Evolutionary conservation across 2,113 vertebrate species (phyloP).

Genomic region (Chaetodon auriga): DNA sequence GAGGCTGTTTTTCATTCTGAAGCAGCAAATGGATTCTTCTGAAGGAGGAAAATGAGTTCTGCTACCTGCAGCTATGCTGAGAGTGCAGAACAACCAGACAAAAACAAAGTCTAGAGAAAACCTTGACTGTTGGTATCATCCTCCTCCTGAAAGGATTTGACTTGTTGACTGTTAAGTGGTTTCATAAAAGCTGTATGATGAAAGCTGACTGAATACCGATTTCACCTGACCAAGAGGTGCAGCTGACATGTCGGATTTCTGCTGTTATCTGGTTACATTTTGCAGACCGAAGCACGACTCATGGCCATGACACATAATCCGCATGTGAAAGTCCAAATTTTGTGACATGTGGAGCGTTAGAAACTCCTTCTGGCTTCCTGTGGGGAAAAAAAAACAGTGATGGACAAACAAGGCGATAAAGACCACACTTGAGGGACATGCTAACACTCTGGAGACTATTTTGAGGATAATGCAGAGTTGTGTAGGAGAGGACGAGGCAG

Average conservation of each 20-base stretch:
- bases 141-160: neutral
- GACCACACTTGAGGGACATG: constrained; percentile 25
- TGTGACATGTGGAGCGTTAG: neutral
- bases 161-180: neutral
- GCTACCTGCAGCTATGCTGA: constrained; percentile 13
- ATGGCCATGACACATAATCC: neutral
- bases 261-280: neutral
- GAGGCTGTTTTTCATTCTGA: constrained; percentile 23
- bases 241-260: neutral
- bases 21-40: neutral
- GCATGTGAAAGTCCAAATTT: neutral
- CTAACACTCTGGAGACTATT: constrained; percentile 15
- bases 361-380: neutral
- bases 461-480: constrained; percentile 17
- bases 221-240: neutral
- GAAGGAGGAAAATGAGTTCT: constrained; percentile 1
- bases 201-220: neutral
- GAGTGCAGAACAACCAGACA: neutral
- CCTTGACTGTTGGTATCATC: neutral
- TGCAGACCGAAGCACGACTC: neutral
- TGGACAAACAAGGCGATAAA: constrained; percentile 5
- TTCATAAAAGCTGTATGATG: neutral
- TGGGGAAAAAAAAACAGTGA: neutral
- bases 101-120: neutral
- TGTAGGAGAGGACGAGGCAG: constrained; percentile 4